Evolutionary conservation across 2,113 vertebrate species (phyloP), one percentile per base, ranked within the genome.

Genomic region (Dipodomys stephensi): DNA sequence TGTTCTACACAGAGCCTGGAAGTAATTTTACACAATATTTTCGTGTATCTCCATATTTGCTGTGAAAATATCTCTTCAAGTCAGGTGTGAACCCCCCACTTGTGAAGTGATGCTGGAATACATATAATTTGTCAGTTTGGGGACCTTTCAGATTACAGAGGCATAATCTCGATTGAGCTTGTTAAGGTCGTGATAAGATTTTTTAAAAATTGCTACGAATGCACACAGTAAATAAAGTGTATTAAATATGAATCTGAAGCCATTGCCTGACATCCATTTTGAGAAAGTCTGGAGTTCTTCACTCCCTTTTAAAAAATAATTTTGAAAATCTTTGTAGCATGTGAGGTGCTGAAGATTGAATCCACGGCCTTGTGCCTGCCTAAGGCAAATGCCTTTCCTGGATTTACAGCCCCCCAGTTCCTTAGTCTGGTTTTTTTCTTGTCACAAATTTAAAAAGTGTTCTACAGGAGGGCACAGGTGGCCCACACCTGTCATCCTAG

Each of bases 51-150:
- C 8, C 28, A 46, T 9, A 39, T 73, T 81, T 1, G 13, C 25
- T 53, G 13, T 23, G 32, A 67, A 25, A 57, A 22, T 18, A 4
- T 67, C 30, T 15, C n/a, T 25, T 49, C 28, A 35, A 32, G 19
- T 23, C 44, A 57, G 39, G 9, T 73, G 9, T 39, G 18, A 1
- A 35, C 25, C 57, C 46, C 67, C 20, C 27, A 81, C n/a, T 25
- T 15, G 49, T 0, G 13, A 30, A 0, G 2, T 32, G 1, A 19
- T 32, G 27, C 53, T 28, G 4, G 32, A 32, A 39, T 16, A 28
- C 53, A 30, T 11, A 81, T 28, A 16, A 5, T 69, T 39, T 68
- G 19, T 73, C 4, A 7, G 68, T 65, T 28, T 73, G 80, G 32
- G 23, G 4, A 44, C 18, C 44, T 73, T 80, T 44, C 9, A 39